Conservation (phyloP, 2,113 vertebrate genomes). For the Phrynocephalus versicolor region DNA sequence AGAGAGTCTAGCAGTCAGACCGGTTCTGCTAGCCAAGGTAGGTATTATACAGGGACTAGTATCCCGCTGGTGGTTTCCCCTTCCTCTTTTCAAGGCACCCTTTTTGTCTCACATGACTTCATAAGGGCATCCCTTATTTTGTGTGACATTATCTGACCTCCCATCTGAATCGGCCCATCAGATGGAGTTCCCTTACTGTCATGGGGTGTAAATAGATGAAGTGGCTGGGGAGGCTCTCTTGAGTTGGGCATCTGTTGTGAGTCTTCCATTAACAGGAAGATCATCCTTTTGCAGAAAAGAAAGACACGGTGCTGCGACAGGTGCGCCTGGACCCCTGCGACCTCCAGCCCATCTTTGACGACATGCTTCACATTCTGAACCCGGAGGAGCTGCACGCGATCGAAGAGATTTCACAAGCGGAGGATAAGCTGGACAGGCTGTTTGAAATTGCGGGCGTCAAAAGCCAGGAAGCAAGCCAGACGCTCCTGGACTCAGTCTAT, state of each 20-base stretch:
- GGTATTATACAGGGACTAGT: background rate
- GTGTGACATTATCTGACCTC: background rate
- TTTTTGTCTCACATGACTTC: background rate
- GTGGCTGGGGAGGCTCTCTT: too few species aligned
- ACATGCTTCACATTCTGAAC: constrained; percentile 97
- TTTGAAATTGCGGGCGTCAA: constrained; percentile 96
- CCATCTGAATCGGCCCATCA: background rate
- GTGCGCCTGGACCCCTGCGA: constrained; percentile 95
- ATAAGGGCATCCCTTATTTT: too few species aligned
- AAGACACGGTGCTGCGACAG: constrained; percentile 96
- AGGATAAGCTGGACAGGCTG: constrained; percentile 93
- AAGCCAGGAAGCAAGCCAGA: constrained; percentile 98
- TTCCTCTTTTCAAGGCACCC: background rate
- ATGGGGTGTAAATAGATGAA: background rate
- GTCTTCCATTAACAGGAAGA: constrained; percentile 17
- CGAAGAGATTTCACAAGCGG: constrained; percentile 89
- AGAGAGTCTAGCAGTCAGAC: background rate
- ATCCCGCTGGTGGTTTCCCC: background rate
- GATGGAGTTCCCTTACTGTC: background rate
- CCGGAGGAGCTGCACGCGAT: constrained; percentile 91
- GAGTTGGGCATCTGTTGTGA: too few species aligned
- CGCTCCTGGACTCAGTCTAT: constrained; percentile 95
- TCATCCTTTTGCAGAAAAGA: constrained; percentile 85
- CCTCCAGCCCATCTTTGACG: constrained; percentile 96
- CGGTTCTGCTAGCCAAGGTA: background rate